A percentile compares a stretch with the other conserved stretches of the same genome.
Conservation (phyloP, 2,797 vertebrate species). For the Podargus strigoides region DNA sequence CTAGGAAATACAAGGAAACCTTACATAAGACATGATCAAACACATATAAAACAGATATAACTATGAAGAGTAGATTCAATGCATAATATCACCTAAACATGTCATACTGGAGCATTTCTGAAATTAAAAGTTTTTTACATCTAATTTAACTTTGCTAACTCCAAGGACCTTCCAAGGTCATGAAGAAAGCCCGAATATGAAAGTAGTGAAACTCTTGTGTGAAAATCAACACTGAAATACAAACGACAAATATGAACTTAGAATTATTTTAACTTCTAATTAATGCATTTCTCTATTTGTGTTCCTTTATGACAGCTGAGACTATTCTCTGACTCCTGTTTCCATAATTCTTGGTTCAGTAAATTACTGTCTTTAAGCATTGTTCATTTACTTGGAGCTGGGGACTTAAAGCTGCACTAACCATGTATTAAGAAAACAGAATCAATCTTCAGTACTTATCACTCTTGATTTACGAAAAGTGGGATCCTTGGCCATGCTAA, state of each 20-base stretch:
- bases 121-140: not conserved
- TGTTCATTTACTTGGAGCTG: not conserved
- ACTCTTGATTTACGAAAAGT: not conserved
- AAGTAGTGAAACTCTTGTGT: not conserved
- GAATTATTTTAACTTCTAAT: not conserved
- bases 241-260: not conserved
- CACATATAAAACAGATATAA: not conserved
- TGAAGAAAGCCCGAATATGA: not conserved
- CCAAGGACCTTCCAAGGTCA: not conserved
- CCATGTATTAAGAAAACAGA: not conserved
- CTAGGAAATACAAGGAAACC: not conserved
- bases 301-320: not conserved
- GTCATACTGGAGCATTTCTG: not conserved
- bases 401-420: not conserved
- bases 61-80: not conserved
- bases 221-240: conserved; percentile 6
- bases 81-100: not conserved
- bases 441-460: not conserved
- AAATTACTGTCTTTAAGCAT: not conserved
- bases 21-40: not conserved
- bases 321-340: not conserved
- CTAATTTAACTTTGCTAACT: not conserved
- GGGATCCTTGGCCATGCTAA: not conserved
- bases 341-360: not conserved
- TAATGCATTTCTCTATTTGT: not conserved